Evolutionary conservation across 2,888 invertebrate genomes (phyloP), one percentile per base, ranked within the genome.

Genomic region (Erebia epiphron): DNA sequence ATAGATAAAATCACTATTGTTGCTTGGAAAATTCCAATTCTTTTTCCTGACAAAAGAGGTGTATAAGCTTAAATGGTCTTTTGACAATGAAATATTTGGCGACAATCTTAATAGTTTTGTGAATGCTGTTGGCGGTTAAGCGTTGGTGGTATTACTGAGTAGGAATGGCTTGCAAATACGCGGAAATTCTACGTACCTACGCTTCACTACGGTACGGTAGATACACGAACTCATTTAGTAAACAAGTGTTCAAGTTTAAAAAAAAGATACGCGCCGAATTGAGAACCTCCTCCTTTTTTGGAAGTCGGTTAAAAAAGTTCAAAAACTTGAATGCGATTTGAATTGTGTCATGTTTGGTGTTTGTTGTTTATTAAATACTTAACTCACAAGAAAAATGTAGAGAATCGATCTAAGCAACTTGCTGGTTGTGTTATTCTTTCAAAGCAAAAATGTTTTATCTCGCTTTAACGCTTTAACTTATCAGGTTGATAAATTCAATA

Each of bases 51-150:
- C 67, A 67, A 57, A 58, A 67, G 57, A 18, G 58, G 57, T 49
- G 49, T 67, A 49, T 67, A 58, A 58, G 58, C 58, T 57, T 26
- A 67, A 67, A 60, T 50, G 67, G 58, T 49, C 58, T 50, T 60
- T 67, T 50, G 61, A 69, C 72, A 68, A 74, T 72, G 67, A 62
- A 67, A 74, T 72, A 72, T 72, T 70, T 66, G 68, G 54, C 68
- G 57, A 60, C 56, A 50, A 74, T 74, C 72, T 68, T 68, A 74
- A 72, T 70, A 74, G 70, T 70, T 69, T 61, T 62, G 58, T 67
- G 46, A 67, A 67, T 50, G 50, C 14, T 58, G 60, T 60, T 60
- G 65, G 65, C 41, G 65, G 65, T 69, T 66, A 66, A 64, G n/a
- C 52, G 57, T 69, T 69, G 52, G 35, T 41, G 26, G 11, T 41